Evolutionary conservation across 2,888 invertebrate genomes (phyloP).

Genomic region (Incurvaria masculella): DNA sequence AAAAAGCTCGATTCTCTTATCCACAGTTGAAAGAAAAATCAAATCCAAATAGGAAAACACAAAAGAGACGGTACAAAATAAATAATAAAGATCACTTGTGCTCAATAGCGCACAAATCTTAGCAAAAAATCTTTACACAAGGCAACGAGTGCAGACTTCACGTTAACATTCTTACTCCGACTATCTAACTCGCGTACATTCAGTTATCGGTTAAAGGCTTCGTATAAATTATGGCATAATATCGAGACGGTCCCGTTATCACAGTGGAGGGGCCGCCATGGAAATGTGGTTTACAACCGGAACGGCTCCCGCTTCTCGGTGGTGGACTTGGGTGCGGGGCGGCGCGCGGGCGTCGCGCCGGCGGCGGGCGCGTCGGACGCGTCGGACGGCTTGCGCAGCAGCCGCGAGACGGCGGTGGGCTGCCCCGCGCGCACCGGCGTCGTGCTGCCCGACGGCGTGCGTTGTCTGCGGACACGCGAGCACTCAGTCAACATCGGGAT

Average conservation of each 20-base stretch:
- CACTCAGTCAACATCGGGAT: too few relatives aligned
- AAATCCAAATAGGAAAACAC: background rate
- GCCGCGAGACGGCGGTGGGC: constrained; percentile 59
- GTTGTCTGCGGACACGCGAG: constrained; percentile 51
- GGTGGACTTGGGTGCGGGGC: constrained; percentile 39
- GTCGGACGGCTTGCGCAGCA: constrained; percentile 65
- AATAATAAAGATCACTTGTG: constrained; percentile 34
- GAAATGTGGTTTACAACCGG: constrained; percentile 58
- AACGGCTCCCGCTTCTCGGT: constrained; percentile 67
- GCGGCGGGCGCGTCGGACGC: constrained; percentile 64
- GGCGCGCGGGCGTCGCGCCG: constrained; percentile 37
- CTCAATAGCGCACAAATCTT: constrained; percentile 38
- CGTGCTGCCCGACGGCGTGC: constrained; percentile 74
- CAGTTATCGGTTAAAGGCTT: constrained; percentile 44
- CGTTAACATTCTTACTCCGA: constrained; percentile 40
- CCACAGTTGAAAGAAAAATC: constrained; percentile 16
- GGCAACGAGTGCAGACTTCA: constrained; percentile 57
- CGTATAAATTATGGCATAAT: constrained; percentile 37
- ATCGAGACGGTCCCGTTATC: background rate
- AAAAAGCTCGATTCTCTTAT: constrained; percentile 11
- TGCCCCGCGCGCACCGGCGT: constrained; percentile 66
- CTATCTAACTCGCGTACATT: constrained; percentile 49
- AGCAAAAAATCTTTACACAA: constrained; percentile 48
- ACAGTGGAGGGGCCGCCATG: background rate
- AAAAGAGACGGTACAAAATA: constrained; percentile 37